A percentile compares a stretch with the other conserved stretches of the same genome.
Conservation (phyloP, 2,113 vertebrate species). For the Scartelaos histophorus region DNA sequence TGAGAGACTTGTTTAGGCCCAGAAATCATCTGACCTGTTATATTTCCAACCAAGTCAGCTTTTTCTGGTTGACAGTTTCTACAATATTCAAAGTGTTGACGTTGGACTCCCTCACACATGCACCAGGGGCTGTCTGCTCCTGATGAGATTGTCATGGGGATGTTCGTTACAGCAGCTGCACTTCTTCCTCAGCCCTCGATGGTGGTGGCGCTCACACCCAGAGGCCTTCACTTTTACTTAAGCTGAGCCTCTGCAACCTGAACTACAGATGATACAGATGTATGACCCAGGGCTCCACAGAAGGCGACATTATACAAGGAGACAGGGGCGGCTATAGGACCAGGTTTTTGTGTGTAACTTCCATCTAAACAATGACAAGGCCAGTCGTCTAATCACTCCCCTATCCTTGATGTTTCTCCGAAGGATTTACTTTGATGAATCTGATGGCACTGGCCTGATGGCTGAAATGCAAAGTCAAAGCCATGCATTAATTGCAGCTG, state of each 20-base stretch:
- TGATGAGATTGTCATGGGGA: constrained; percentile 1
- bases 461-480: constrained; percentile 48
- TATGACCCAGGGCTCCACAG: constrained; percentile 44
- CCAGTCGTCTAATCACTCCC: constrained; percentile 51
- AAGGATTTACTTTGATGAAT: constrained; percentile 59
- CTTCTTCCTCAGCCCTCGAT: constrained; percentile 19
- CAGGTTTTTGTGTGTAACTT: constrained; percentile 12
- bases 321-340: constrained; percentile 32
- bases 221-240: constrained; percentile 35
- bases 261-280: constrained; percentile 44
- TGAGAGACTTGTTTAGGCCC: no score
- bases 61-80: no score
- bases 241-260: constrained; percentile 36
- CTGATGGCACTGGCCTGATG: constrained; percentile 52
- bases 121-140: background rate
- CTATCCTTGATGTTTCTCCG: constrained; percentile 51
- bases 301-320: constrained; percentile 46
- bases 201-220: constrained; percentile 27
- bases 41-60: no score
- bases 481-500: constrained; percentile 50
- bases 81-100: background rate
- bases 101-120: background rate
- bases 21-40: no score
- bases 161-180: constrained; percentile 1
- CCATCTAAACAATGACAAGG: constrained; percentile 43